These are phyloP conservation scores for Pollenia amentaria DNA, from an alignment of 2,888 invertebrate species.

Conservation along the genomic window DNA sequence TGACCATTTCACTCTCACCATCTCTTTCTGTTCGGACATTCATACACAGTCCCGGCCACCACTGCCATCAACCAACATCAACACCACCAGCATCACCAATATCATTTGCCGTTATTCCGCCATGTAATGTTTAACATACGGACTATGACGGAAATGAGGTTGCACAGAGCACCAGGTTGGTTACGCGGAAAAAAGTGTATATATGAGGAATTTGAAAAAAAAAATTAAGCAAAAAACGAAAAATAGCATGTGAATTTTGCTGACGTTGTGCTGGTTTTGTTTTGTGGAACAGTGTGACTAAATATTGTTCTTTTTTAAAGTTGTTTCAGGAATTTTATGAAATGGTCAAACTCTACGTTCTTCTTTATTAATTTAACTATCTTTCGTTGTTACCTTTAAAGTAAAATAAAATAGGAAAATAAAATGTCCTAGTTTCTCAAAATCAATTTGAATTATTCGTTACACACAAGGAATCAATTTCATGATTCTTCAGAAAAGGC, in stretches of 20 bases:
- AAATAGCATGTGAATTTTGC: constrained; percentile 54
- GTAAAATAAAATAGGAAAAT: too few species aligned
- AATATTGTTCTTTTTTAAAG: neutral
- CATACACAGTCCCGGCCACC: neutral
- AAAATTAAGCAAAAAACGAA: constrained; percentile 22
- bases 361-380: too few species aligned
- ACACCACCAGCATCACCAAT: constrained; percentile 63
- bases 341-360: neutral
- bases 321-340: neutral
- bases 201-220: constrained; percentile 16
- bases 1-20: constrained; percentile 63
- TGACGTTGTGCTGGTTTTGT: constrained; percentile 54
- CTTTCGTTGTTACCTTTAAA: too few species aligned
- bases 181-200: constrained; percentile 62
- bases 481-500: too few species aligned
- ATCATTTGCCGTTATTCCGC: constrained; percentile 63
- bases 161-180: constrained; percentile 74
- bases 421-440: too few species aligned
- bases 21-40: constrained; percentile 12
- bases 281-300: constrained; percentile 25
- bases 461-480: too few species aligned
- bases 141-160: constrained; percentile 73
- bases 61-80: constrained; percentile 45
- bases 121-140: constrained; percentile 67
- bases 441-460: too few species aligned